Evolutionary conservation across 2,888 invertebrate genomes (phyloP), one percentile per base, ranked within the genome.

Genomic region (Drosophila multiciliata): DNA sequence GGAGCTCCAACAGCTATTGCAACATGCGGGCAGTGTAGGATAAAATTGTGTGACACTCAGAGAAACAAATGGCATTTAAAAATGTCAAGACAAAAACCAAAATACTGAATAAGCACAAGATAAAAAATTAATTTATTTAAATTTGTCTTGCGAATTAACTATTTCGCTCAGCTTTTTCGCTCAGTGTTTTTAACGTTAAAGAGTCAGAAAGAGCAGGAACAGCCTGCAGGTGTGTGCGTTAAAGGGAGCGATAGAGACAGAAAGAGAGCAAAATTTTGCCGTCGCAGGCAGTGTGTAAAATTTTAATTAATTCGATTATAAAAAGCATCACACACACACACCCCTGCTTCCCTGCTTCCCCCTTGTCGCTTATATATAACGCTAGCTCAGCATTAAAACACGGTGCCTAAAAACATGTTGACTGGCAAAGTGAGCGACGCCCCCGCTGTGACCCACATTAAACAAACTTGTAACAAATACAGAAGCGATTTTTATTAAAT

Each of bases 231-330:
- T 40, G 40, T 20, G 8, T 29, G 29, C 0, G 38, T 5, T 1
- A 26, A 20, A 8, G 1, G 8, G 33, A 20, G 35, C 23, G 23
- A 11, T 4, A 53, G 12, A 26, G 36, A 6, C 23, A 1, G 15
- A 40, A n/a, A 54, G 17, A 17, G 36, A 17, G 36, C 59, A 53
- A 49, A 57, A 42, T 15, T 20, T 38, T 58, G 58, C 49, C 65
- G 73, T 62, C 72, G 57, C 75, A 67, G 73, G 65, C 69, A 70
- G 68, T 82, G 84, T 73, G 82, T 73, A 79, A 78, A 82, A 74
- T 86, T 86, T 88, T 87, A 87, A 88, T 87, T 87, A 87, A 87
- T 88, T 88, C 87, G 87, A 87, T 87, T 88, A 87, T 82, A 75
- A 79, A 78, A 83, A 82, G 78, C 85, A 87, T 70, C 80, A 72